These are phyloP conservation scores for Verasper variegatus DNA, from an alignment of 2,113 vertebrate genomes.

Conservation along the genomic window DNA sequence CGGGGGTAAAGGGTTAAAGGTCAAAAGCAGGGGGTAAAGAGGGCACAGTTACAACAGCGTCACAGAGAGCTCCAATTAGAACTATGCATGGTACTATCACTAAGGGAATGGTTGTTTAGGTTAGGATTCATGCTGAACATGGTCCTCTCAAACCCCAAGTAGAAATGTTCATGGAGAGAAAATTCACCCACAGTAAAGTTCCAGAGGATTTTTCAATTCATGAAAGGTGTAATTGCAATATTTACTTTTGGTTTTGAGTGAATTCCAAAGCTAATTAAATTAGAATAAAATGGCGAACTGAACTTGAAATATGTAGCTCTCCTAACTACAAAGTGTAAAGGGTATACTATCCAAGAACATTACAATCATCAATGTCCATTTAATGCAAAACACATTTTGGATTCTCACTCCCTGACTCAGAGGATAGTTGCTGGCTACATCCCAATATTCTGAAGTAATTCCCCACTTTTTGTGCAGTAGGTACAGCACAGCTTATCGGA, in stretches of 20 bases:
- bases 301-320: background rate
- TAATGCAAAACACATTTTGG: background rate
- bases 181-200: background rate
- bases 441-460: slow-evolving; percentile 54
- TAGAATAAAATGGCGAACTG: background rate
- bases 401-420: slow-evolving; percentile 64
- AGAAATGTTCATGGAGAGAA: slow-evolving; percentile 23
- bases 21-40: slow-evolving; percentile 53
- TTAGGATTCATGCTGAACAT: background rate
- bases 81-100: slow-evolving; percentile 12
- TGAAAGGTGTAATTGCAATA: background rate
- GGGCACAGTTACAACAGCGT: slow-evolving; percentile 60
- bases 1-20: slow-evolving; percentile 84
- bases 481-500: slow-evolving; percentile 48
- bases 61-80: slow-evolving; percentile 28
- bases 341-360: background rate
- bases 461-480: slow-evolving; percentile 43
- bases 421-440: slow-evolving; percentile 51
- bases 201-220: slow-evolving; percentile 8
- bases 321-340: background rate
- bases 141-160: slow-evolving; percentile 19
- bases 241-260: slow-evolving; percentile 30
- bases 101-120: background rate
- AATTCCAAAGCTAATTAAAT: background rate
- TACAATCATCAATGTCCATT: background rate